These are phyloP conservation scores for Orycteropus afer DNA, from an alignment of 2,113 vertebrate genomes.

Conservation along the genomic window DNA sequence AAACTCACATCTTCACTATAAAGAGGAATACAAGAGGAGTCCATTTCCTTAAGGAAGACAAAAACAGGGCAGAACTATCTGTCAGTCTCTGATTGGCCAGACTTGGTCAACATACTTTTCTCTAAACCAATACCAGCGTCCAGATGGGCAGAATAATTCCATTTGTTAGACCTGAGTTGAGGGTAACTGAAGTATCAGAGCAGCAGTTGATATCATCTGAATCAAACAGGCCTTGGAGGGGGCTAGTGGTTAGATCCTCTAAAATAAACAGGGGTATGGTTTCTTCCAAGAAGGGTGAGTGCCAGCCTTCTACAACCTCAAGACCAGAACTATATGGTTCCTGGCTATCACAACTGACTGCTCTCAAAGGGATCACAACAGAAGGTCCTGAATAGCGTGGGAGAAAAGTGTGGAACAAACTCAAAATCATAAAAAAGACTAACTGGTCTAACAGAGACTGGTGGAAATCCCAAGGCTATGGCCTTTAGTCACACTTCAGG, in stretches of 20 bases:
- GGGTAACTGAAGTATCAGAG: background rate
- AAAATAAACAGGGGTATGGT: background rate
- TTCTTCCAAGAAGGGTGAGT: too few relatives aligned
- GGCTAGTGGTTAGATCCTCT: background rate
- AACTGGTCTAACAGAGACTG: too few relatives aligned
- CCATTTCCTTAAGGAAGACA: background rate
- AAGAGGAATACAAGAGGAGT: background rate
- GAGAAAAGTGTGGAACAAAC: too few relatives aligned
- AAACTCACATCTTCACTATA: background rate
- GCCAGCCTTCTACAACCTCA: too few relatives aligned
- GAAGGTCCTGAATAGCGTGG: too few relatives aligned
- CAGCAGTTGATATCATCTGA: background rate
- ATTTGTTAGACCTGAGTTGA: background rate
- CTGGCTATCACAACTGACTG: too few relatives aligned
- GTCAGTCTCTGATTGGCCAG: background rate
- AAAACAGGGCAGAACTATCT: background rate
- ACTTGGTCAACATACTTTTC: background rate
- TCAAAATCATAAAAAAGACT: too few relatives aligned
- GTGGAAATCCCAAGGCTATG: too few relatives aligned
- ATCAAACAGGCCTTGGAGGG: background rate
- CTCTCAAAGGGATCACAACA: too few relatives aligned
- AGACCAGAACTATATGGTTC: too few relatives aligned
- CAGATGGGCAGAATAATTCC: rapidly evolving
- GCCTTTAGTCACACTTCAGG: too few relatives aligned
- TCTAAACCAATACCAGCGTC: background rate